Evolutionary conservation across 1,140 invertebrate species (phyloP).

Genomic region (Potamilus streckersoni): DNA sequence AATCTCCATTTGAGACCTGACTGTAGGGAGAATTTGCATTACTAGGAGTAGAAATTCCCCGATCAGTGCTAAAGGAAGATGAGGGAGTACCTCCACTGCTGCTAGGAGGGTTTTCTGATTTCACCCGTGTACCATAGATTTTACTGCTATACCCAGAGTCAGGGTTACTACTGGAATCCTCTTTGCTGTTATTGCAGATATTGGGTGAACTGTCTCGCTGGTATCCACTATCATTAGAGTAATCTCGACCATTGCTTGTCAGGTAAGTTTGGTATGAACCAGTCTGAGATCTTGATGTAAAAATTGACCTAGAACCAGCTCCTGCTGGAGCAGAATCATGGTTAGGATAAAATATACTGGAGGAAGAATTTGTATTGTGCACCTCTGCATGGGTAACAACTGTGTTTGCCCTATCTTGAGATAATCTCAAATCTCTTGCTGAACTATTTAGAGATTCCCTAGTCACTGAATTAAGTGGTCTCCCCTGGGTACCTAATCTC

Average conservation of each 20-base stretch:
- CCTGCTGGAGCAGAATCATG: no score
- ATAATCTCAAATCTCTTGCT: no score
- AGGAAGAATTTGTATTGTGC: no score
- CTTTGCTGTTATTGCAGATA: slow-evolving; percentile 35
- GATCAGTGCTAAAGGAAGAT: slow-evolving; percentile 60
- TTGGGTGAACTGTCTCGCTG: slow-evolving; percentile 31
- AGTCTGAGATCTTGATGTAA: slow-evolving; percentile 15
- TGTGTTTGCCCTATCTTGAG: no score
- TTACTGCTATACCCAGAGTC: slow-evolving; percentile 64
- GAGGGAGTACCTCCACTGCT: slow-evolving; percentile 54
- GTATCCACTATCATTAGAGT: slow-evolving; percentile 8
- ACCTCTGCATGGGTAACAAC: no score
- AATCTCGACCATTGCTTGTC: slow-evolving; percentile 17
- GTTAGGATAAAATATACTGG: no score
- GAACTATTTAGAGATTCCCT: no score
- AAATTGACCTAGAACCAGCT: background rate
- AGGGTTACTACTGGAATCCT: slow-evolving; percentile 64
- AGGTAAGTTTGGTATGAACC: slow-evolving; percentile 27
- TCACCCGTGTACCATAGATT: slow-evolving; percentile 39
- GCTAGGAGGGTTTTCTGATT: slow-evolving; percentile 25
- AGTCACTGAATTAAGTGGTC: no score
- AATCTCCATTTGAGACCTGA: slow-evolving; percentile 36
- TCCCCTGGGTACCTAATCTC: no score
- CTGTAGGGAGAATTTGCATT: slow-evolving; percentile 49
- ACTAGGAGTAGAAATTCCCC: slow-evolving; percentile 48